Base-by-base conservation (phyloP, 2,113 vertebrate species). In the Galbula dea region DNA sequence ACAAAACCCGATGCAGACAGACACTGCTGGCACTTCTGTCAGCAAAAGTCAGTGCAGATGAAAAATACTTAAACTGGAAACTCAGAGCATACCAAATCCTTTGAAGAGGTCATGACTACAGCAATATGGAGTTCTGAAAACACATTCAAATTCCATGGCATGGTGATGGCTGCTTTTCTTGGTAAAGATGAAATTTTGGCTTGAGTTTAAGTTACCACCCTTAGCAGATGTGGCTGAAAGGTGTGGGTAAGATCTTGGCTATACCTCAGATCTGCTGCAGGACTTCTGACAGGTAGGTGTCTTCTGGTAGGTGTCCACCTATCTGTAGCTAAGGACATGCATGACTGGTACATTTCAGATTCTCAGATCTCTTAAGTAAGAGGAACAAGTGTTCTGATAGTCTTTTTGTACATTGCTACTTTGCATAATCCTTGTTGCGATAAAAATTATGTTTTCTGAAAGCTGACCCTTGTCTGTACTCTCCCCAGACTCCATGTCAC, bases 101-200 rank as follows among this genome's bases (percentile, higher is more conserved):
- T 93, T 83, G 72, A 94, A 88, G 93, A 79, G 88, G 93, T 94
- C 51, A 0, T 83, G 76, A 89, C 85, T 94, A 72, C 85, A 93
- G 76, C 95, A 94, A 91, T 91, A 86, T 93, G 85, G 88, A 93
- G 85, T 66, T 95, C 83, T 95, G 76, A 82, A 93, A 94, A 77
- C 67, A n/a, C 0, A 1, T 76, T 93, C 46, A 19, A 22, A 71
- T 95, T 62, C 82, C 45, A 2, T 5, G 0, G 57, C 71, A 59
- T 66, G 89, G 37, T 2, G 10, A 8, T 83, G 67, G 85, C 49
- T 93, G 91, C 80, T 93, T 75, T 95, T 90, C 89, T 81, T 36
- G 3, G 0, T 57, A 26, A 32, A 15, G 37, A 36, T 37, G 61
- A 61, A 68, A 29, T 46, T 61, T 57, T 55, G 18, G 30, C 52